These are phyloP conservation scores for Centruroides vittatus DNA, from an alignment of 1,140 invertebrate species.

Conservation along the genomic window DNA sequence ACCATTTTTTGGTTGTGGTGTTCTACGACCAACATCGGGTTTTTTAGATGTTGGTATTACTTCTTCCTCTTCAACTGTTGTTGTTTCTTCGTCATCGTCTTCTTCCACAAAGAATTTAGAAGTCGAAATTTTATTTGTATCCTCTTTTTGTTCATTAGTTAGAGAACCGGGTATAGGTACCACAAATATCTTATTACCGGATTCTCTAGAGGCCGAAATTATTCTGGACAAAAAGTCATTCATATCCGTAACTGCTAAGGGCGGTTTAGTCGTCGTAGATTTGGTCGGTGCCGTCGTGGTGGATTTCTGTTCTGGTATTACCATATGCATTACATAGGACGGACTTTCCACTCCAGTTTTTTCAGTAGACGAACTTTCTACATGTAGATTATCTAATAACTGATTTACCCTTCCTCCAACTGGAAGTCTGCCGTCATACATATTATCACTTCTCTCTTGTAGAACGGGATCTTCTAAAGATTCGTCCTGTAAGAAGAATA, in stretches of 20 bases:
- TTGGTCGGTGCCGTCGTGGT: slow-evolving; percentile 1
- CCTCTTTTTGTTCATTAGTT: no score
- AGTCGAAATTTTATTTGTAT: no score
- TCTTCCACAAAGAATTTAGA: no score
- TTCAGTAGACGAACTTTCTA: not conserved
- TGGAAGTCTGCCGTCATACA: not conserved
- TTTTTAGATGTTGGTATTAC: no score
- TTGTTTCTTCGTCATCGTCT: no score
- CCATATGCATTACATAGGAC: not conserved
- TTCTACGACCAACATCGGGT: no score
- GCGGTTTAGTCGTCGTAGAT: not conserved
- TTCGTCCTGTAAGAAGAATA: no score
- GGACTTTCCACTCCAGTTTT: not conserved
- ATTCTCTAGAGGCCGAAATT: slow-evolving; percentile 7
- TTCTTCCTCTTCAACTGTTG: no score
- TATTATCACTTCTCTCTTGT: not conserved
- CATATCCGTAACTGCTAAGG: slow-evolving; percentile 5
- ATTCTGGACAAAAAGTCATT: slow-evolving; percentile 10
- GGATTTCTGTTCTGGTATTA: not conserved
- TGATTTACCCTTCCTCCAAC: not conserved
- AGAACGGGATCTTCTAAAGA: not conserved
- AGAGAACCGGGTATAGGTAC: no score
- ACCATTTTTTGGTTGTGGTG: no score
- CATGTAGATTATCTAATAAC: not conserved
- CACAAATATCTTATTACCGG: no score